Percentiles rank a stretch among this genome's conserved stretches.
Evolutionary conservation across 2,113 vertebrate species (phyloP).

Genomic region (Zosterops borbonicus): DNA sequence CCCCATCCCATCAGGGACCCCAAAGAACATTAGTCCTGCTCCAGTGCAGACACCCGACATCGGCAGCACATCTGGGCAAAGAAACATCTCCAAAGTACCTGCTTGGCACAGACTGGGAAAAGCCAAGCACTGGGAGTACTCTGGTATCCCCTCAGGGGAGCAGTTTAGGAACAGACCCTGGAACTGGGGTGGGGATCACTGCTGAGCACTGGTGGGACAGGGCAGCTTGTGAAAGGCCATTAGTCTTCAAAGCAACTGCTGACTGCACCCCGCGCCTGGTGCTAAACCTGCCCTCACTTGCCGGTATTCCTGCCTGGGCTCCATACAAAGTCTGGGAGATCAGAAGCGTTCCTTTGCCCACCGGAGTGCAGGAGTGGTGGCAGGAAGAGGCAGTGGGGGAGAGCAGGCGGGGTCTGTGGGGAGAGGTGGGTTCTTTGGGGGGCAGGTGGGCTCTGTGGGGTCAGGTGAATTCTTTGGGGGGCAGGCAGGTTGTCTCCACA

Average conservation of each 20-base stretch:
- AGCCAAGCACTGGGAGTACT: neutral
- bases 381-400: neutral
- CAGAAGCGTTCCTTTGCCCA: neutral
- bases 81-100: no score
- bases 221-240: neutral
- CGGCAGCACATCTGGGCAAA: no score
- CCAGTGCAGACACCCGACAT: no score
- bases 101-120: no score
- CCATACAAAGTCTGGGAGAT: neutral
- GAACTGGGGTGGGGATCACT: neutral
- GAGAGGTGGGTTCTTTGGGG: no score
- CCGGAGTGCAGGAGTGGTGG: neutral
- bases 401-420: neutral
- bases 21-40: no score
- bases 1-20: no score
- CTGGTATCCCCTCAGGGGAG: neutral
- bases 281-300: neutral
- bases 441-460: neutral
- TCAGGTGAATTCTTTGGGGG: neutral
- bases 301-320: neutral
- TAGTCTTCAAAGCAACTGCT: neutral
- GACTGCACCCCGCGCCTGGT: neutral
- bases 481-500: neutral
- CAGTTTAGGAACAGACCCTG: neutral
- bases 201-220: neutral